Base-by-base conservation (phyloP, 2,797 vertebrate genomes). In the Lepus townsendii region DNA sequence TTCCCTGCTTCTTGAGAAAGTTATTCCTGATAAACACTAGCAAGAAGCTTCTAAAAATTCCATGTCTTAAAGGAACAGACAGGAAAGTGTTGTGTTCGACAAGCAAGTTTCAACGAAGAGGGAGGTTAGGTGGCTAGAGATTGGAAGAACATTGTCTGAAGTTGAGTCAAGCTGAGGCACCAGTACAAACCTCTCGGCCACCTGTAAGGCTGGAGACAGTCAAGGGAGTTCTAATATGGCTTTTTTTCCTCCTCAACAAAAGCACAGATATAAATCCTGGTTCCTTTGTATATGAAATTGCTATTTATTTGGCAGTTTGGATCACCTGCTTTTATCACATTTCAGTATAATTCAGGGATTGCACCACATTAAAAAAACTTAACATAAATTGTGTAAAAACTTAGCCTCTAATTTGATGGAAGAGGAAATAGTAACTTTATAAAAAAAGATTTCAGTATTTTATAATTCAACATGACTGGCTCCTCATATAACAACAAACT, bases 401-500 rank as follows among this genome's bases (percentile, higher is more conserved):
- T 82, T 93, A 71, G 75, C 5, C 50, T 88, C 7, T 76, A 47
- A 84, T 73, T 80, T 71, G 30, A 92, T 0, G 1, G 93, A 83
- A 90, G 84, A 96, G 52, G 90, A 96, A 89, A 38, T 6, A 92
- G 79, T 60, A 96, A 62, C 50, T 82, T 66, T 42, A 57, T 79
- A 69, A 38, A 38, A 84, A 88, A 96, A 95, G 69, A 96, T 96
- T 97, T 97, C 77, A 89, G 35, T 90, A 75, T 95, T 96, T 93
- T 91, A 88, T 35, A 98, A 60, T 87, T 72, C 83, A 96, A 62
- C 57, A 88, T 32, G 95, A 92, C 63, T 83, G 87, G 75, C 79
- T 90, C 35, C 82, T 96, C 63, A 82, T 95, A 38, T 94, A 97
- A 97, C 75, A 98, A 96, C 72, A 88, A 92, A 78, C 88, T 97